Evolutionary conservation across 2,113 vertebrate genomes (phyloP).

Genomic region (Cheilinus undulatus): DNA sequence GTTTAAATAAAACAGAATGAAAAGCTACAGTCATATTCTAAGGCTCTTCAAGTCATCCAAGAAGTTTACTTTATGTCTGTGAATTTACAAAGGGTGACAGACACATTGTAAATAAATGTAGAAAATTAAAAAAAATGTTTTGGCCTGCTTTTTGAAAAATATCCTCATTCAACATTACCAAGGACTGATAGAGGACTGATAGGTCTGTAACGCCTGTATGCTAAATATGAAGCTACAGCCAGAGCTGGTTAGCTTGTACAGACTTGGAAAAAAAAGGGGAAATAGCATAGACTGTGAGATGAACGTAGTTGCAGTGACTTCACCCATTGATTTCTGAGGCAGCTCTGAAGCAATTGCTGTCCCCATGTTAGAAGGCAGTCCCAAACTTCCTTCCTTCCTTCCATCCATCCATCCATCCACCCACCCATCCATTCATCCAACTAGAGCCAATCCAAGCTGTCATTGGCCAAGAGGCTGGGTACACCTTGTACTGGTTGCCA

Average conservation of each 20-base stretch:
- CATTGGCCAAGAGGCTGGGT: too few species aligned
- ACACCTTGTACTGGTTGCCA: too few species aligned
- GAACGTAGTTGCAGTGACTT: too few species aligned
- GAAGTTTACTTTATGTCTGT: slow-evolving; percentile 15
- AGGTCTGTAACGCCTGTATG: not conserved
- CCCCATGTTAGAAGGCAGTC: too few species aligned
- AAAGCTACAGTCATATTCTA: slow-evolving; percentile 16
- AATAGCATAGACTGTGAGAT: too few species aligned
- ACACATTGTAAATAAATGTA: not conserved
- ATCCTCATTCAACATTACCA: not conserved
- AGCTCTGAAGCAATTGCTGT: too few species aligned
- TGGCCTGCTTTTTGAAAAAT: not conserved
- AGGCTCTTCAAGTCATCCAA: not conserved
- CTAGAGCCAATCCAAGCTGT: too few species aligned
- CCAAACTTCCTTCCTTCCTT: too few species aligned
- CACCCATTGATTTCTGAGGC: too few species aligned
- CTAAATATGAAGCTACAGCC: slow-evolving; percentile 13
- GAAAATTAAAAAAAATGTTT: not conserved
- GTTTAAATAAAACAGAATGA: slow-evolving; percentile 43
- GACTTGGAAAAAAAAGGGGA: not conserved
- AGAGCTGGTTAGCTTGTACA: slow-evolving; percentile 2
- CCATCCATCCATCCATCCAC: too few species aligned
- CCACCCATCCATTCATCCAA: too few species aligned
- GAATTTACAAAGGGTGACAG: not conserved
- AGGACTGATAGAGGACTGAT: not conserved